Evolutionary conservation across 30 jellyfish, hydroid and myxozoan species (phyloP).

Genomic region (Aurelia sp.): DNA sequence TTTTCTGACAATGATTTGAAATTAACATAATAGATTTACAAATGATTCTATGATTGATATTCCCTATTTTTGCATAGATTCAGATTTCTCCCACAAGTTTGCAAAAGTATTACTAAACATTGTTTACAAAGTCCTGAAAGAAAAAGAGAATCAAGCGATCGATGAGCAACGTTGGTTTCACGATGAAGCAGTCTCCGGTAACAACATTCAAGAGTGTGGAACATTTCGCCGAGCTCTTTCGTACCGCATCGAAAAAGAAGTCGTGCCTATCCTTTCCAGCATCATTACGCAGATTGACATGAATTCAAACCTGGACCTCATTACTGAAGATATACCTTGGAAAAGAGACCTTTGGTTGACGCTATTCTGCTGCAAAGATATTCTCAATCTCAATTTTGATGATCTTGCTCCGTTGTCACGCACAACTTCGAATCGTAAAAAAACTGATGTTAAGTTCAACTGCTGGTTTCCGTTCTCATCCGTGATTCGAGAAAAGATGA

Average conservation of each 20-base stretch:
- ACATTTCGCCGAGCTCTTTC: conserved; percentile 83
- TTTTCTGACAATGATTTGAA: too few species aligned
- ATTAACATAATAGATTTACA: too few species aligned
- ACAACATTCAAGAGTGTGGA: conserved; percentile 78
- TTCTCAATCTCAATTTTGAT: conserved; percentile 10
- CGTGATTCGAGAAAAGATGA: conserved; percentile 25
- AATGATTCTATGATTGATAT: too few species aligned
- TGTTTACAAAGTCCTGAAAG: conserved; percentile 17
- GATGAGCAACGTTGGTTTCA: conserved; percentile 63
- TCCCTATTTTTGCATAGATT: too few species aligned
- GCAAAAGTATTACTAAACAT: conserved; percentile 17
- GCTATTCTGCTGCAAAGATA: conserved; percentile 26
- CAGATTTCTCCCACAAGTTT: conserved; percentile 1
- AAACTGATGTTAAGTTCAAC: background rate
- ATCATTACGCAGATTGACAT: conserved; percentile 50
- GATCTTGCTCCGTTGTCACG: background rate
- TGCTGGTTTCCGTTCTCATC: conserved; percentile 60
- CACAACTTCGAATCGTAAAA: background rate
- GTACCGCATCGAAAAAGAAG: conserved; percentile 63
- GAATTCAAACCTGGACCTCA: conserved; percentile 50
- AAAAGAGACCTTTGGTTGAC: conserved; percentile 32
- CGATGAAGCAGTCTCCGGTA: conserved; percentile 74
- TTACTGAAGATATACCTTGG: conserved; percentile 20
- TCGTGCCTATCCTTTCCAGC: conserved; percentile 52
- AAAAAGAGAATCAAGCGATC: conserved; percentile 38